phyloP scores from a whole-genome alignment of 1,140 invertebrate species.

The Penaeus japonicus region DNA sequence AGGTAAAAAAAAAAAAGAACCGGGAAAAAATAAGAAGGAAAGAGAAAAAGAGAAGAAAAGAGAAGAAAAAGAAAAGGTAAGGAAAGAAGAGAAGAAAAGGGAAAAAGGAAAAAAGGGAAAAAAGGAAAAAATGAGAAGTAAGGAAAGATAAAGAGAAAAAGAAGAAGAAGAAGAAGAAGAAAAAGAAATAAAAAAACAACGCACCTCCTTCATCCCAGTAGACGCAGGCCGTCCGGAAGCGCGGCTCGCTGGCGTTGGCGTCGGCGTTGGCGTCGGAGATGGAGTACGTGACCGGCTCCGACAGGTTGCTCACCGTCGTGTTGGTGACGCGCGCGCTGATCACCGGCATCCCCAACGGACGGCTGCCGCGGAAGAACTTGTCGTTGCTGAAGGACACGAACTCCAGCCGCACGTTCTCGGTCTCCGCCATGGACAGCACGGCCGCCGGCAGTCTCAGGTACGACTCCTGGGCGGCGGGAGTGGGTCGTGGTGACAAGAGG shows the following conservation, averaged over 20 bases:
- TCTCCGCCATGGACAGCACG: slow-evolving; percentile 13
- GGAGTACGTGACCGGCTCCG: slow-evolving; percentile 63
- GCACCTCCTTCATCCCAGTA: slow-evolving; percentile 66
- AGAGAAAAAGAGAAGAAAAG: too few species aligned
- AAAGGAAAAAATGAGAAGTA: too few species aligned
- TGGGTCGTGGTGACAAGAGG: too few species aligned
- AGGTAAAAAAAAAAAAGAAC: too few species aligned
- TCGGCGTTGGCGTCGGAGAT: slow-evolving; percentile 59
- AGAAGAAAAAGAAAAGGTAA: too few species aligned
- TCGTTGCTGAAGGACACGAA: slow-evolving; percentile 42
- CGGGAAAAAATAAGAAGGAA: too few species aligned
- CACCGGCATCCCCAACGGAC: not conserved
- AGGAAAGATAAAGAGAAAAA: too few species aligned
- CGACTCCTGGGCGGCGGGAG: not conserved
- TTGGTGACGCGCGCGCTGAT: slow-evolving; percentile 35
- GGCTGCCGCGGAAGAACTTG: slow-evolving; percentile 30
- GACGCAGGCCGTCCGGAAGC: slow-evolving; percentile 63
- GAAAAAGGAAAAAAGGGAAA: too few species aligned
- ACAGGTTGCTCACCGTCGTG: slow-evolving; percentile 60
- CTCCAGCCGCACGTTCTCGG: slow-evolving; percentile 30
- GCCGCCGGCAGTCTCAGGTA: slow-evolving; percentile 17
- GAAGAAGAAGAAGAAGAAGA: too few species aligned
- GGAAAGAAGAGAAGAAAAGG: too few species aligned
- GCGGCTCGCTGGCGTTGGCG: slow-evolving; percentile 57
- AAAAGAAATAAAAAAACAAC: not conserved